Conservation (phyloP, 2,797 vertebrate species). For the Sebastes taczanowskii region DNA sequence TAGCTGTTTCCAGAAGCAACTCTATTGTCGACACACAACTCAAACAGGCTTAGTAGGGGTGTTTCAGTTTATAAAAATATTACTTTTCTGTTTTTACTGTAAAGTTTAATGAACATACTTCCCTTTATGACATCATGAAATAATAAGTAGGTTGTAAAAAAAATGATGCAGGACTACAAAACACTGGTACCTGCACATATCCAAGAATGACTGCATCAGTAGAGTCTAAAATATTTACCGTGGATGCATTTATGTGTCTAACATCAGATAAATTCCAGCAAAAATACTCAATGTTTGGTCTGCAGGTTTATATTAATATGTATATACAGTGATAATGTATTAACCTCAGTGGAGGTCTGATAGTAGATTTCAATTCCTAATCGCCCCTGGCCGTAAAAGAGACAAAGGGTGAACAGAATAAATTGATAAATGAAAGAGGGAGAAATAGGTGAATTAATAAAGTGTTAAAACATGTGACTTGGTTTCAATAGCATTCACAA, state of each 20-base stretch:
- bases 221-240: background rate
- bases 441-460: conserved; percentile 62
- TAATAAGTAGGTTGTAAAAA: background rate
- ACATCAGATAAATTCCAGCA: background rate
- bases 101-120: background rate
- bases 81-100: background rate
- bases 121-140: background rate
- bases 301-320: background rate
- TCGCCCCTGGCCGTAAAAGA: conserved; percentile 38
- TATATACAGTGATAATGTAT: background rate
- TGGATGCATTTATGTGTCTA: background rate
- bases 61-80: background rate
- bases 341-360: background rate
- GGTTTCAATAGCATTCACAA: conserved; percentile 67
- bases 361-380: conserved; percentile 49
- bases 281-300: background rate
- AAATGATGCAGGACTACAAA: background rate
- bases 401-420: conserved; percentile 55
- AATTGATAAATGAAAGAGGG: conserved; percentile 57
- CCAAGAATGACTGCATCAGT: background rate
- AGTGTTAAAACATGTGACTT: conserved; percentile 54
- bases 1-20: background rate
- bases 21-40: background rate
- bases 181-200: background rate
- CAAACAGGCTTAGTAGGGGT: background rate